Evolutionary conservation across 2,888 invertebrate species (phyloP).

Genomic region (Megastigmus dorsalis): DNA sequence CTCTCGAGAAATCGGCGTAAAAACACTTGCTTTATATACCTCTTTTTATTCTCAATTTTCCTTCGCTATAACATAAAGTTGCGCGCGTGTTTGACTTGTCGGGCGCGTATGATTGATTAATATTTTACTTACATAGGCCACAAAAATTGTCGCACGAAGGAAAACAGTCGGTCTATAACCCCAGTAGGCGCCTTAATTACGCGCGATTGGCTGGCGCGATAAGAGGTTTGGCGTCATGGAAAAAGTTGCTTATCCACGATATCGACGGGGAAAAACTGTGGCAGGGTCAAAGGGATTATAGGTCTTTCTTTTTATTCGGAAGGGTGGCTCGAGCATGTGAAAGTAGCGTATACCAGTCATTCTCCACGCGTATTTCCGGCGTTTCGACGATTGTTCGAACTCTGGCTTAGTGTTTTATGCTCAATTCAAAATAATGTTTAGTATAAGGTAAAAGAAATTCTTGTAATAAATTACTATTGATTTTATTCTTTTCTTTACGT

Average conservation of each 20-base stretch:
- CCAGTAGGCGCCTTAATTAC: conserved; percentile 14
- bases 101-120: neutral
- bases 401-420: no score
- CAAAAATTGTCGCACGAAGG: conserved; percentile 4
- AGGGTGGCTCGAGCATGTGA: neutral
- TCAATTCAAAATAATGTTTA: no score
- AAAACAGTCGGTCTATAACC: neutral
- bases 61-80: neutral
- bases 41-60: neutral
- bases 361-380: conserved; percentile 15
- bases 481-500: no score
- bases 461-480: no score
- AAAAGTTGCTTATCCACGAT: neutral
- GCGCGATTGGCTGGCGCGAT: conserved; percentile 11
- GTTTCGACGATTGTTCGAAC: neutral
- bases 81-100: neutral
- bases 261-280: neutral
- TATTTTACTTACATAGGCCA: neutral
- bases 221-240: conserved; percentile 25
- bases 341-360: conserved; percentile 9
- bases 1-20: neutral
- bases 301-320: no score
- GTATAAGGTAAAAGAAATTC: no score
- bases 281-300: no score
- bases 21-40: neutral